A percentile compares a stretch with the other conserved stretches of the same genome.
Conservation (phyloP, 2,888 invertebrate species). For the Apotomis turbidana region DNA sequence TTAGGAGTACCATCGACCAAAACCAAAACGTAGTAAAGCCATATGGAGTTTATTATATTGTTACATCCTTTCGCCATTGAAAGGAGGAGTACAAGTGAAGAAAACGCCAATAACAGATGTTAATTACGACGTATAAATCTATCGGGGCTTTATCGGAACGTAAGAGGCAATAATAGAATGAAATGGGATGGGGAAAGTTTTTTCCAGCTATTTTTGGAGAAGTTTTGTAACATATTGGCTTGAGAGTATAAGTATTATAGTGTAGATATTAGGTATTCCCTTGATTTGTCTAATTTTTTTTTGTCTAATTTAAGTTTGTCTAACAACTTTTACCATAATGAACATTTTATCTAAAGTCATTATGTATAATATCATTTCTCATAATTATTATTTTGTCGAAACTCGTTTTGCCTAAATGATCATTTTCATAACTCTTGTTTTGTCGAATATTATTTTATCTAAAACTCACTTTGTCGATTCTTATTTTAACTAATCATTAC, state of each 20-base stretch:
- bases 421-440: too few relatives aligned
- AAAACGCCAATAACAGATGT: constrained; percentile 40
- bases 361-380: too few relatives aligned
- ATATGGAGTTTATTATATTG: not conserved
- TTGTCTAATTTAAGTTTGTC: too few relatives aligned
- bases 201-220: not conserved
- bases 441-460: too few relatives aligned
- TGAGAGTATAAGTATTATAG: not conserved
- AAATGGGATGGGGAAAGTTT: constrained; percentile 12
- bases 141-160: constrained; percentile 19
- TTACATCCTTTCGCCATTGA: not conserved
- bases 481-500: too few relatives aligned
- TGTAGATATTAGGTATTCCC: too few relatives aligned
- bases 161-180: constrained; percentile 36
- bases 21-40: not conserved
- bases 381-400: too few relatives aligned
- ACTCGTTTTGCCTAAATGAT: too few relatives aligned
- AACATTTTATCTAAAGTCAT: too few relatives aligned
- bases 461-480: too few relatives aligned
- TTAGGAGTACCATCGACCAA: constrained; percentile 2
- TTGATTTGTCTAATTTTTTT: too few relatives aligned
- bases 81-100: constrained; percentile 15
- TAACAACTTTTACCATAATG: too few relatives aligned
- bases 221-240: constrained; percentile 7
- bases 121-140: constrained; percentile 36